Conservation (phyloP, 2,113 vertebrate genomes). For the Cichladusa arquata region DNA sequence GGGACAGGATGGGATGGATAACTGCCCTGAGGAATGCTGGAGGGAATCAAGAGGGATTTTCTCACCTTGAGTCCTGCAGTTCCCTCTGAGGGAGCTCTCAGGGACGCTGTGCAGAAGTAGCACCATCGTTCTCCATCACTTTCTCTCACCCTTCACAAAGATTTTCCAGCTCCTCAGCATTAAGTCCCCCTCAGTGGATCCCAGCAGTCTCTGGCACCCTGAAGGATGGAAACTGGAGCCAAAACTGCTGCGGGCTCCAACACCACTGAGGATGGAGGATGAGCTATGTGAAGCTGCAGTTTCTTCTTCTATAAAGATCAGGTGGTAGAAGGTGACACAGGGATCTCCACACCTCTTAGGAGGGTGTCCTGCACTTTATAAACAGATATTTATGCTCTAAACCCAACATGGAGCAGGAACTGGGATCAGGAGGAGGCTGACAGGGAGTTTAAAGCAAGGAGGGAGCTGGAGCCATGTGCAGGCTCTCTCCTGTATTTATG, state of each 20-base stretch:
- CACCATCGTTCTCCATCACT: fast-evolving
- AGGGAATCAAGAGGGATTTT: neutral
- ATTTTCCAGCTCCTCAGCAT: neutral
- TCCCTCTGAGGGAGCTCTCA: too few relatives aligned
- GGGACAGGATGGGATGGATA: neutral
- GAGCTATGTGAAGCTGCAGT: neutral
- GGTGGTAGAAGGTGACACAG: neutral
- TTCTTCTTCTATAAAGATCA: neutral
- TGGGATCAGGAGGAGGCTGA: neutral
- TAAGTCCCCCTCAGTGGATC: neutral
- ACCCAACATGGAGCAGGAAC: neutral
- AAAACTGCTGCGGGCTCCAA: fast-evolving
- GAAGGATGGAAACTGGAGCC: neutral
- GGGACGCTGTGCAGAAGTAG: neutral
- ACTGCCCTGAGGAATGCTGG: neutral
- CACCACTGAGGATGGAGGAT: fast-evolving
- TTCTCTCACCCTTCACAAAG: neutral
- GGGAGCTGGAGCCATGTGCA: neutral
- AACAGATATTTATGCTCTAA: neutral
- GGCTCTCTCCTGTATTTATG: conserved; percentile 31
- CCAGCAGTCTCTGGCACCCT: neutral
- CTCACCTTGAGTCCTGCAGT: neutral
- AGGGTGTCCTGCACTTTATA: neutral
- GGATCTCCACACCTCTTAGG: neutral
- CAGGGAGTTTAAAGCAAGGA: neutral